These are phyloP conservation scores for Crypturellus undulatus DNA, from an alignment of 2,113 vertebrate species.

Conservation along the genomic window DNA sequence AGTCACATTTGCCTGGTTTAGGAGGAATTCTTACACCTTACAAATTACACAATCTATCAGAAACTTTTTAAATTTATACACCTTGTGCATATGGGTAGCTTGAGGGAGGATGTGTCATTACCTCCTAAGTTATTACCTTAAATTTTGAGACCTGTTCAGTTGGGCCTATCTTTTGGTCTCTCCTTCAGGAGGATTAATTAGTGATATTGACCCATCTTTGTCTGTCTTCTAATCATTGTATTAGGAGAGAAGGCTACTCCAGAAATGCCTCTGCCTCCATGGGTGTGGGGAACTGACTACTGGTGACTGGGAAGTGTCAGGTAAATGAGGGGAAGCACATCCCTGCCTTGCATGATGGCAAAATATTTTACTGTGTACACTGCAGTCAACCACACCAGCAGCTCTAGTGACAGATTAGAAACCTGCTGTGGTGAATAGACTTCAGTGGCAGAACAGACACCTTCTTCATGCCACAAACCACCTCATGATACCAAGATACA, in stretches of 20 bases:
- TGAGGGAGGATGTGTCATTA: not conserved
- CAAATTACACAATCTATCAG: not conserved
- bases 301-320: not conserved
- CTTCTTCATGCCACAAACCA: not conserved
- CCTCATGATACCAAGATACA: not conserved
- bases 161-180: not conserved
- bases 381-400: not conserved
- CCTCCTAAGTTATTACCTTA: not conserved
- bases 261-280: not conserved
- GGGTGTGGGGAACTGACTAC: not conserved
- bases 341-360: not conserved
- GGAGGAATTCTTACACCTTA: not conserved
- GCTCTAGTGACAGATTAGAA: not conserved
- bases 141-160: not conserved
- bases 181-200: not conserved
- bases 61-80: constrained; percentile 16
- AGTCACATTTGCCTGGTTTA: not conserved
- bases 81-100: not conserved
- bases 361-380: not conserved
- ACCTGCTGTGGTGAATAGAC: not conserved
- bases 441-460: not conserved
- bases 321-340: not conserved
- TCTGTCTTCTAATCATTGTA: not conserved
- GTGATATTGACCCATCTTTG: not conserved
- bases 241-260: not conserved